Base-by-base conservation (phyloP, 1,140 invertebrate genomes). In the Gryon sp. region DNA sequence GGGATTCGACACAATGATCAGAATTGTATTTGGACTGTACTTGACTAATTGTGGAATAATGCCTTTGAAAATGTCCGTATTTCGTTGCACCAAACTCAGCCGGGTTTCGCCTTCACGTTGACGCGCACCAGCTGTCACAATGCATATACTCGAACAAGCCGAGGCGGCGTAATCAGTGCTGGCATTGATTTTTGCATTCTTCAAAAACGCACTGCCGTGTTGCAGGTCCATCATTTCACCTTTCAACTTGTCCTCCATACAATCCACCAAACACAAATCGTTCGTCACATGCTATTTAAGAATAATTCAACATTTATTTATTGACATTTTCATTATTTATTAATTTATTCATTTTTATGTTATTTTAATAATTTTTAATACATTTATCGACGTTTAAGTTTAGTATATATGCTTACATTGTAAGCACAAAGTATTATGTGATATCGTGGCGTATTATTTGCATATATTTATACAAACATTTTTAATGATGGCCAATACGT, bases 1-100 rank as follows among this genome's bases (percentile, higher is more conserved):
- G 40, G 96, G 96, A 86, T 98, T 98, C 57, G 95, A 96, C 0
- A 97, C 95, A 79, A 98, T 93, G 16, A 98, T 82, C n/a, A 98
- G 87, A 48, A 97, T 93, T 12, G 95, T 92, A 76, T 97, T 91
- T 1, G 96, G 96, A 72, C 94, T 96, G 88, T 97, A 92, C 85
- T 96, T 93, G 2, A 97, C 92, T 20, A 97, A 86, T 76, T 93
- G 84, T 0, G 95, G 95, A 68, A 97, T 93, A 74, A 97, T 96
- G 43, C 90, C 89, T 87, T 97, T 97, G 70, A 97, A 93, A 22
- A 98, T 95, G 63, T 97, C 95, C 0, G 95, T 94, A 88, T 98
- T 98, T 36, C 95, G 90, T 86, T 97, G 95, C 20, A 98, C 95
- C 14, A 98, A 89, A 75, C 93, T 92, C 15, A 97, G 88, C 9